Evolutionary conservation across 2,888 invertebrate genomes (phyloP).

Genomic region (Apamea sordens): DNA sequence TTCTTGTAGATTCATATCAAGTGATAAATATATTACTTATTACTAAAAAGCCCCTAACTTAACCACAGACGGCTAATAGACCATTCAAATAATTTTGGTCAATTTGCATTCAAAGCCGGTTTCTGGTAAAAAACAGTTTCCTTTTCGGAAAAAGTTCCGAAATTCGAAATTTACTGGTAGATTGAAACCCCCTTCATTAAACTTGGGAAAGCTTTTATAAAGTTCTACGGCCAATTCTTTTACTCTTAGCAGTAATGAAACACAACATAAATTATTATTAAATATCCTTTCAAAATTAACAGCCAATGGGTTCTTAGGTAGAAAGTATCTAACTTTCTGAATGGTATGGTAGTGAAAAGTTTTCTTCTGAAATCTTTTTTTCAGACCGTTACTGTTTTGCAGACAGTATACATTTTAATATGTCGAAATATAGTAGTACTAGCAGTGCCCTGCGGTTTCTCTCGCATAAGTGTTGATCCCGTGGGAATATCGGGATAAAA

Average conservation of each 20-base stretch:
- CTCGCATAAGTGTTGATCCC: too few relatives aligned
- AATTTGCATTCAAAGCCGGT: conserved; percentile 53
- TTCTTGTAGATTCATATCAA: not conserved
- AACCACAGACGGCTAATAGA: conserved; percentile 20
- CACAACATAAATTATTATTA: conserved; percentile 52
- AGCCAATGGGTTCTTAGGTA: conserved; percentile 1
- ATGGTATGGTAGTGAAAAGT: not conserved
- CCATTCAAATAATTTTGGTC: conserved; percentile 45
- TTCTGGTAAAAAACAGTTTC: conserved; percentile 52
- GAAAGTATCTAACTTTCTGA: conserved; percentile 15
- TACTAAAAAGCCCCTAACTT: conserved; percentile 28
- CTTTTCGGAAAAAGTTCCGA: conserved; percentile 40
- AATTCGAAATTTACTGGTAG: conserved; percentile 49
- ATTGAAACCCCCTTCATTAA: conserved; percentile 63
- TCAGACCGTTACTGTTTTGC: conserved; percentile 15
- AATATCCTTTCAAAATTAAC: conserved; percentile 29
- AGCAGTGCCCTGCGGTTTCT: too few relatives aligned
- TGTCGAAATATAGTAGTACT: conserved; percentile 19
- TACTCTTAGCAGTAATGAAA: conserved; percentile 38
- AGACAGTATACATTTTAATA: conserved; percentile 48
- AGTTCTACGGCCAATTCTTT: conserved; percentile 51
- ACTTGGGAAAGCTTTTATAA: conserved; percentile 41
- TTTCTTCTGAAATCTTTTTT: conserved; percentile 37
- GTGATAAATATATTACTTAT: not conserved
- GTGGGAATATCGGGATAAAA: too few relatives aligned